phyloP scores from a whole-genome alignment of 2,797 vertebrate genomes.

The Echeneis naucrates region DNA sequence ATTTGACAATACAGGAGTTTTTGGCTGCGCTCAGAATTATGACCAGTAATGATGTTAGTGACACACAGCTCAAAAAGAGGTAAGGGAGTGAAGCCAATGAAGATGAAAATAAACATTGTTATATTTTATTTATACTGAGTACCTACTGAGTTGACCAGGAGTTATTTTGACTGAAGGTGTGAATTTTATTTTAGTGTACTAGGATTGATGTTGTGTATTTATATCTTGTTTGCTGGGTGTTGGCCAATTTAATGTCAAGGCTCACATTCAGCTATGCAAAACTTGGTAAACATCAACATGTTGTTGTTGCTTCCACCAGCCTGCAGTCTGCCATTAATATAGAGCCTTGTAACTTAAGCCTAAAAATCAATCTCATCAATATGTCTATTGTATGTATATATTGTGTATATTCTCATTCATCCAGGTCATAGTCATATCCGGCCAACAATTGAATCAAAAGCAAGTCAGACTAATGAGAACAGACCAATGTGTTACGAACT shows the following conservation, averaged over 20 bases:
- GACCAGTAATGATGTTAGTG: conserved; percentile 81
- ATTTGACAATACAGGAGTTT: conserved; percentile 93
- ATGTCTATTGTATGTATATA: no score
- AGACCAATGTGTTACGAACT: no score
- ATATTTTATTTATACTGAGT: neutral
- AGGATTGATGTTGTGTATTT: neutral
- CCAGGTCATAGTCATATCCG: no score
- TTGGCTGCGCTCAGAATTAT: conserved; percentile 90
- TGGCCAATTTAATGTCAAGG: no score
- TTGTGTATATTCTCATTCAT: no score
- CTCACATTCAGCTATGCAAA: neutral
- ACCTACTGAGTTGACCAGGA: neutral
- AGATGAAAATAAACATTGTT: neutral
- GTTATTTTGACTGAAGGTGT: neutral
- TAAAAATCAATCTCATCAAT: neutral
- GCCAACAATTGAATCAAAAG: no score
- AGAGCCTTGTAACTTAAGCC: conserved; percentile 3
- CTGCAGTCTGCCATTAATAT: conserved; percentile 14
- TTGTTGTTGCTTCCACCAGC: neutral
- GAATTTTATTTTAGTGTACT: neutral
- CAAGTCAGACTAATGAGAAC: no score
- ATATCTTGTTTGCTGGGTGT: neutral
- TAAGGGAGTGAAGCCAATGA: conserved; percentile 18
- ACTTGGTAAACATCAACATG: neutral
- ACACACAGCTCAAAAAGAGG: conserved; percentile 75